Evolutionary conservation across 2,797 vertebrate species (phyloP), one percentile per base, ranked within the genome.

Genomic region (Threskiornis aethiopicus): DNA sequence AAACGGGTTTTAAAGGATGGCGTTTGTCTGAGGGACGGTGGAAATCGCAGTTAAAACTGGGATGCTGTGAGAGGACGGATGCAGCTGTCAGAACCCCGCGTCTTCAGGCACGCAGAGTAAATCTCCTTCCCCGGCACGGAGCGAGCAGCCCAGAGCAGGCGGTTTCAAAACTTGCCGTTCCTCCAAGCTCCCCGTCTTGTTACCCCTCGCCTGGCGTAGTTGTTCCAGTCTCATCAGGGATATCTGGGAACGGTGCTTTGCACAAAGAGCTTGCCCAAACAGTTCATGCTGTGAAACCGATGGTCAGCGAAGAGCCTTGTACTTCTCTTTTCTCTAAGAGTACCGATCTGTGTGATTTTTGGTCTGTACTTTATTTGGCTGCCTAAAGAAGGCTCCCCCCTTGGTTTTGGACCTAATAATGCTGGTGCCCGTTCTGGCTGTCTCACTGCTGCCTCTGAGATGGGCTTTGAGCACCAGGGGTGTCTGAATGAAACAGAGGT

Each of bases 251-350:
- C 1, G 2, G 29, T 9, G 5, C 49, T 76, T 78, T 47, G 62
- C 49, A 64, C 79, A 70, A 83, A 89, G 86, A 79, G 39, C 28
- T 61, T 59, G 18, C 59, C 31, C 13, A 20, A 7, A 25, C 10
- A 15, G 10, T 65, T 83, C 6, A 1, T 3, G 11, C 7, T 55
- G 19, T 69, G 49, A 77, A 72, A 54, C 8, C 0, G 0, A 2
- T 59, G 28, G 59, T 28, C 64, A 11, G 47, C 0, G 0, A 13
- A 35, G 59, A 41, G 26, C 41, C 41, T 75, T 62, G 0, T 0
- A 0, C 8, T 19, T 49, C 47, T 73, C 24, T 58, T 52, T 47
- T 42, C 33, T 42, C 19, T 31, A 2, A 29, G 58, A 35, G 24
- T 65, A 6, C 6, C 26, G 6, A 11, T 72, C 26, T 21, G 13